phyloP scores from a whole-genome alignment of 2,888 invertebrate species.

The Acronicta alni region DNA sequence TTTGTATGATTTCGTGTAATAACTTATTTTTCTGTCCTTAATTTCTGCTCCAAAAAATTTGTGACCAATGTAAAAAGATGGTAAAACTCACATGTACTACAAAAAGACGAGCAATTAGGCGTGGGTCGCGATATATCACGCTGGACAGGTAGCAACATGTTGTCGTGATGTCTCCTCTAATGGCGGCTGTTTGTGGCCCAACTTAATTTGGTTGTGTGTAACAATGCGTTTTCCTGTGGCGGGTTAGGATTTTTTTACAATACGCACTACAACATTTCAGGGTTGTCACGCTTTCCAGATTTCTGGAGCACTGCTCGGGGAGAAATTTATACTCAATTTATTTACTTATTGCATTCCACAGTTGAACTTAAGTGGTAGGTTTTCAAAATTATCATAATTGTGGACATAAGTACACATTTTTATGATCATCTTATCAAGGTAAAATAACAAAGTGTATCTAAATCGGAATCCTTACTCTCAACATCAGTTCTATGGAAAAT shows the following conservation, averaged over 20 bases:
- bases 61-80: conserved; percentile 20
- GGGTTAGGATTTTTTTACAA: conserved; percentile 11
- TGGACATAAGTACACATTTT: too few species aligned
- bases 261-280: not conserved
- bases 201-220: conserved; percentile 46
- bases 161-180: conserved; percentile 73
- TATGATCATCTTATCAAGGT: too few species aligned
- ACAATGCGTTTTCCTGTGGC: conserved; percentile 23
- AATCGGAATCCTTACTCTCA: too few species aligned
- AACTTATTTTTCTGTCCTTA: not conserved
- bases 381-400: too few species aligned
- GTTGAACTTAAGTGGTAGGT: too few species aligned
- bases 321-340: too few species aligned
- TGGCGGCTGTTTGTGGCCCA: conserved; percentile 58
- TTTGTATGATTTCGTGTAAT: too few species aligned
- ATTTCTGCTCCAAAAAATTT: not conserved
- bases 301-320: too few species aligned
- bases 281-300: too few species aligned
- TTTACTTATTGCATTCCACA: too few species aligned
- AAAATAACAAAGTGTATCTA: too few species aligned
- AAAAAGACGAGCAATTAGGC: conserved; percentile 77
- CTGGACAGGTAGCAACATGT: conserved; percentile 77
- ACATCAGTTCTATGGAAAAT: too few species aligned
- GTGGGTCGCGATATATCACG: conserved; percentile 73
- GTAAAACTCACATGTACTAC: conserved; percentile 56